phyloP scores from a whole-genome alignment of 2,113 vertebrate genomes.

The Myiozetetes cayanensis region DNA sequence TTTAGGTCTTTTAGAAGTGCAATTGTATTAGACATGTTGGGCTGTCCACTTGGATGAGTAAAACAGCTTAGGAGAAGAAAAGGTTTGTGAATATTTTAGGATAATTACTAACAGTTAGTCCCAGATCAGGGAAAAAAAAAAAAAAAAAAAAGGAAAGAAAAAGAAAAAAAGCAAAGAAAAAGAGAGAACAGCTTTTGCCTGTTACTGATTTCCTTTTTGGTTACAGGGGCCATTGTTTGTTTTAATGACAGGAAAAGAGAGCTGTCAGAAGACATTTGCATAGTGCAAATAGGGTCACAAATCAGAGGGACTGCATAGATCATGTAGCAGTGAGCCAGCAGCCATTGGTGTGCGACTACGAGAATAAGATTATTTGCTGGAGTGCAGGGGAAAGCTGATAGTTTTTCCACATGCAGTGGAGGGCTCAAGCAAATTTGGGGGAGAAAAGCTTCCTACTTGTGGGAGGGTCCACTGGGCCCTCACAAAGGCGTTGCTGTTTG shows the following conservation, averaged over 20 bases:
- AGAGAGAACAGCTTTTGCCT: constrained; percentile 38
- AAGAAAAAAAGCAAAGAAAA: neutral
- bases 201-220: constrained; percentile 65
- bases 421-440: neutral
- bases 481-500: neutral
- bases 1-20: neutral
- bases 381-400: neutral
- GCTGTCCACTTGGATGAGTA: neutral
- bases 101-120: constrained; percentile 47
- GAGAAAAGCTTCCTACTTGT: neutral
- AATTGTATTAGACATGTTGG: neutral
- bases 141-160: too few species aligned
- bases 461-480: neutral
- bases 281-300: constrained; percentile 64
- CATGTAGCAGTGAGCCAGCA: neutral
- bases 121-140: neutral
- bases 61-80: neutral
- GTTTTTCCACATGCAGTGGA: neutral
- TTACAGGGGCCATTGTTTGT: constrained; percentile 61
- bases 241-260: constrained; percentile 70
- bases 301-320: constrained; percentile 15
- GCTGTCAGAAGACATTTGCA: constrained; percentile 65
- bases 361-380: neutral
- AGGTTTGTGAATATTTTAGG: constrained; percentile 31
- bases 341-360: neutral